Evolutionary conservation across 2,797 vertebrate species (phyloP).

Genomic region (Calcarius lapponicus): DNA sequence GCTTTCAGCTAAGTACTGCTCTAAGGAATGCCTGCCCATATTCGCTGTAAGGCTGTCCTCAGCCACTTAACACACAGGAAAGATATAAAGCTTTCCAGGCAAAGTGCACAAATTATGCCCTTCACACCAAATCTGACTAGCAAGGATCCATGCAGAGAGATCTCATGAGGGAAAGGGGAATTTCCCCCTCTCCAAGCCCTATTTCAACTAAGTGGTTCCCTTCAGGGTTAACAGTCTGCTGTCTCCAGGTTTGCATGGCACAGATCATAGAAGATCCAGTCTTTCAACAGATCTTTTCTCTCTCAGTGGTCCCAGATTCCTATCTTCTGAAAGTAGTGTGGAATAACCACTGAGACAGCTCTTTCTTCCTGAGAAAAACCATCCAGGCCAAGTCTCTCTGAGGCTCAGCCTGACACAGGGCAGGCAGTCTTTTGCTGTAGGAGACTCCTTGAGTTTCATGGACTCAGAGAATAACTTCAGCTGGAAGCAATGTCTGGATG

Average conservation of each 20-base stretch:
- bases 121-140: background rate
- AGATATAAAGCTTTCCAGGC: background rate
- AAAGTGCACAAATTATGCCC: background rate
- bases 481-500: background rate
- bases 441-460: background rate
- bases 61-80: background rate
- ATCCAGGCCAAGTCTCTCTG: background rate
- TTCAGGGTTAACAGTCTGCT: background rate
- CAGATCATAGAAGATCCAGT: background rate
- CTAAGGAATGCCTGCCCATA: background rate
- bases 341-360: background rate
- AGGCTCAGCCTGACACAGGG: background rate
- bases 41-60: background rate
- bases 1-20: background rate
- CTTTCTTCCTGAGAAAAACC: background rate
- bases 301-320: background rate
- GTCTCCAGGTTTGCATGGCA: background rate
- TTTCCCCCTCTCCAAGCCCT: background rate
- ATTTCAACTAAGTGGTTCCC: rapidly evolving
- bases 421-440: background rate
- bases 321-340: background rate
- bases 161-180: background rate
- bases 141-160: background rate
- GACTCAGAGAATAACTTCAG: background rate
- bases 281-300: background rate